Percentiles rank a stretch among this genome's conserved stretches.
Evolutionary conservation across 2,797 vertebrate genomes (phyloP).

Genomic region (Smutsia temminckii): DNA sequence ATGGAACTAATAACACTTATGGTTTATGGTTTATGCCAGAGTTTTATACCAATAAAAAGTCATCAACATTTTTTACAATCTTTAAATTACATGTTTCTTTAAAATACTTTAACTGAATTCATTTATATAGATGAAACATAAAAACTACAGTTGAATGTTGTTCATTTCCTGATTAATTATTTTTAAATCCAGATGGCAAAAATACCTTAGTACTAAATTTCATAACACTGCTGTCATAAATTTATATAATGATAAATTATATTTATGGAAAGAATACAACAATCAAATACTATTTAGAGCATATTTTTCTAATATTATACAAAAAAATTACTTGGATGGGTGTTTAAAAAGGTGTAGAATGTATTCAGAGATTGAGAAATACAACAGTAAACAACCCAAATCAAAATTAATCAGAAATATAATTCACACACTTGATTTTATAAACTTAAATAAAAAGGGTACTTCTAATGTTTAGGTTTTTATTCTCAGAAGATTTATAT

Average conservation of each 20-base stretch:
- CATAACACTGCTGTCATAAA: background rate
- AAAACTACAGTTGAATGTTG: background rate
- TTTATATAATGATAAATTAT: background rate
- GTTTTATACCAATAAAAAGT: background rate
- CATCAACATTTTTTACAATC: background rate
- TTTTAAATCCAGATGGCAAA: constrained; percentile 37
- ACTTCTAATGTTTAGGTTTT: background rate
- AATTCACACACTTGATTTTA: constrained; percentile 42
- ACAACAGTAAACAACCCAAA: background rate
- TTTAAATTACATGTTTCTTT: constrained; percentile 29
- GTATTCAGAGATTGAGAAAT: background rate
- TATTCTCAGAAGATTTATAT: constrained; percentile 17
- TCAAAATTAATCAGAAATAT: background rate
- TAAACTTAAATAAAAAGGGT: background rate
- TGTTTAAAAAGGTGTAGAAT: background rate
- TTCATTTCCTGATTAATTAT: constrained; percentile 1
- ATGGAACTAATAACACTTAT: background rate
- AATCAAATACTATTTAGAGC: background rate
- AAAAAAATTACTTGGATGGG: background rate
- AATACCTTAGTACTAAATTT: constrained; percentile 31
- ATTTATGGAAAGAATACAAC: background rate
- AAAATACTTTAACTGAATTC: constrained; percentile 33
- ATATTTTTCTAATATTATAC: background rate
- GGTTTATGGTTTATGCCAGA: background rate
- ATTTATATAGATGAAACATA: constrained; percentile 12